Base-by-base conservation (phyloP, 2,888 invertebrate species). In the Drosophila bunnanda region DNA sequence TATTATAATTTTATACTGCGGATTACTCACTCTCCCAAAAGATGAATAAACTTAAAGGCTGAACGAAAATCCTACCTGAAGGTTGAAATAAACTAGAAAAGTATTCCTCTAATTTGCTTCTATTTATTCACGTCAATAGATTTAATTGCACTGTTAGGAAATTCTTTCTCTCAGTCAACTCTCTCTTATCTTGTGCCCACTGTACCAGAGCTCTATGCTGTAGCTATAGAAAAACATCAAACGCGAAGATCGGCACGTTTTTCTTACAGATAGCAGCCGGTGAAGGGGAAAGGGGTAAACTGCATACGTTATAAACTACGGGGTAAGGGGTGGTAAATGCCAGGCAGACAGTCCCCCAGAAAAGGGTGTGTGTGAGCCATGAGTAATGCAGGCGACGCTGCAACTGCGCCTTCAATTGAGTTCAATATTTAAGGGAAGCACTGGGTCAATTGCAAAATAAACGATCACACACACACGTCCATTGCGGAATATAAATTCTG, bases 381-480 rank as follows among this genome's bases (percentile, higher is more conserved):
- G 86, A 82, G 79, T 82, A 86, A 83, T 79, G 50, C 20, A 43
- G 32, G 13, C 52, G 41, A 48, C 64, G 20, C n/a, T 59, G 73
- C 66, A 50, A 48, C 69, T 75, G 69, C 62, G 65, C 66, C 70
- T 70, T 70, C 70, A 83, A 83, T 86, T 81, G 74, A 76, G 83
- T 80, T 83, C 84, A 81, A 86, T 78, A 83, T 80, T 83, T 76
- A 55, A 78, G 72, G 58, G 77, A 72, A 76, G 76, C 79, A 73
- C 64, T 68, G 80, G 77, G 77, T 80, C 77, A 79, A 85, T 82
- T 79, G 77, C 79, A 68, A 77, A 86, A 69, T 75, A 85, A 85
- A 80, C 68, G 65, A 70, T 55, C 55, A 54, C 60, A 38, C 71
- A 64, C 41, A 28, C 46, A 25, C 50, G 25, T 17, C 43, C 12